Percentiles rank a stretch among this genome's conserved stretches.
phyloP scores from a whole-genome alignment of 2,797 vertebrate genomes.

The Cynopterus sphinx region DNA sequence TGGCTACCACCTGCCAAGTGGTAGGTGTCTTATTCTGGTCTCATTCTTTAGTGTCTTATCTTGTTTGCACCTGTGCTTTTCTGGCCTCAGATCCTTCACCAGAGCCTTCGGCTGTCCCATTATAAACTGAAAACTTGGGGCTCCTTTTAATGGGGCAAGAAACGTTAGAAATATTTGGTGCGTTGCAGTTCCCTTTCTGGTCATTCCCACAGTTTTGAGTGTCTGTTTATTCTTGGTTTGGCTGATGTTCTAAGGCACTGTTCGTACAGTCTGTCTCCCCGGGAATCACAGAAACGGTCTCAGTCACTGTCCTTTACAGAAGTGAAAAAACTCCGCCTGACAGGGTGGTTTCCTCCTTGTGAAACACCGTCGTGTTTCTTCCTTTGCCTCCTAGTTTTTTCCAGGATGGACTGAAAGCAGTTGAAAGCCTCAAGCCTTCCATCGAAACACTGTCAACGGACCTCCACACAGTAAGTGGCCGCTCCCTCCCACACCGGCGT shows the following conservation, averaged over 20 bases:
- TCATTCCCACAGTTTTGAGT: neutral
- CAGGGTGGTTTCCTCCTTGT: neutral
- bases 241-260: neutral
- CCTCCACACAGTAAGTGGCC: conserved; percentile 92
- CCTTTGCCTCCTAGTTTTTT: conserved; percentile 91
- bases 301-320: neutral
- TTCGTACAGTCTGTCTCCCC: neutral
- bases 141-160: neutral
- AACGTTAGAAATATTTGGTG: neutral
- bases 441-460: conserved; percentile 97
- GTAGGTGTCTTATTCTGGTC: no score
- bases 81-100: no score
- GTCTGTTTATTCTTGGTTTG: neutral
- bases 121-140: neutral
- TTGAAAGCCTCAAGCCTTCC: conserved; percentile 98
- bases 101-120: neutral
- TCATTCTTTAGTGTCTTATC: neutral
- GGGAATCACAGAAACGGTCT: neutral
- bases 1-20: neutral
- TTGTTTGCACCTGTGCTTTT: neutral
- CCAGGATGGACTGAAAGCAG: conserved; percentile 98
- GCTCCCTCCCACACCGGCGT: neutral
- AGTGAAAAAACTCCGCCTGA: neutral
- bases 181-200: neutral
- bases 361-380: neutral